Percentiles rank a stretch among this genome's conserved stretches.
Conservation (phyloP, 2,797 vertebrate genomes). For the Halcyon smyrnensis region DNA sequence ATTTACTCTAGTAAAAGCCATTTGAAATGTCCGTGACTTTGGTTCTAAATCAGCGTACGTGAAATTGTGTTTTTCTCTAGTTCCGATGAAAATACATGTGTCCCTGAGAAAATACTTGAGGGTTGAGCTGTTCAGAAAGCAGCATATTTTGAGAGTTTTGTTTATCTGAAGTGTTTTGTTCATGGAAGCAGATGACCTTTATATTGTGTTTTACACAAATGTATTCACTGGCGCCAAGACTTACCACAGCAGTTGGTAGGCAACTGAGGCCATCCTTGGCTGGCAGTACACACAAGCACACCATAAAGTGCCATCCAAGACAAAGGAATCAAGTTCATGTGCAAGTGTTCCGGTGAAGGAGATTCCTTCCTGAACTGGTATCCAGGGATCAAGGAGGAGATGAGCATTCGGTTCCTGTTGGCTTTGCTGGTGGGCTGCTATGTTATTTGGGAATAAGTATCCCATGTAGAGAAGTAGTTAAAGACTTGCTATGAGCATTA, state of each 20-base stretch:
- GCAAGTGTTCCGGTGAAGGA: background rate
- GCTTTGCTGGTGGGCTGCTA: background rate
- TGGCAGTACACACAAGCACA: rapidly evolving
- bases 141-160: background rate
- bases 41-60: background rate
- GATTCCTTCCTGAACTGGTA: background rate
- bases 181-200: background rate
- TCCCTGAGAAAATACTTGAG: background rate
- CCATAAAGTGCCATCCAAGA: background rate
- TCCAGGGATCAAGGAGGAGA: background rate
- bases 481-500: background rate
- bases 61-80: background rate
- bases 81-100: rapidly evolving
- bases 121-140: background rate
- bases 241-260: rapidly evolving
- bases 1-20: background rate
- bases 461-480: background rate
- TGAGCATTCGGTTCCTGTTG: background rate
- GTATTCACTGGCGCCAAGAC: background rate
- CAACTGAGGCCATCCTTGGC: background rate
- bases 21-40: background rate
- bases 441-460: background rate
- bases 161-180: background rate
- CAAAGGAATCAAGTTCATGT: background rate
- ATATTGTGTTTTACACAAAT: background rate